Base-by-base conservation (phyloP, 37 sponge, comb jelly and placozoan genomes). In the Amphimedon queenslandica region DNA sequence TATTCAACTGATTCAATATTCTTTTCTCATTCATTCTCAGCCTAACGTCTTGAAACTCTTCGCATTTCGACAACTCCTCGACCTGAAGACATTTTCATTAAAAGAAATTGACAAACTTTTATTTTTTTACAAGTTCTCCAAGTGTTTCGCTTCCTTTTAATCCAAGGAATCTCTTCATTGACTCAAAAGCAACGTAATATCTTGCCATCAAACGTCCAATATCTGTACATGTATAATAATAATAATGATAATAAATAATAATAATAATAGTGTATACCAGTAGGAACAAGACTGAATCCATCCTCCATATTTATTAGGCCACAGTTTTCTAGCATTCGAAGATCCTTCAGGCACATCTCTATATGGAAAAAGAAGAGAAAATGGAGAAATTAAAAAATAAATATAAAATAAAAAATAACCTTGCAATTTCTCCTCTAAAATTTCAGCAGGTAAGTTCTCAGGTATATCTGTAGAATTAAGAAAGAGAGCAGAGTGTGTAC, bases 151-250 rank as follows among this genome's bases (percentile, higher is more conserved):
- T 76, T 2, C 88, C 85, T 38, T 71, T 83, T 33, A 95, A 61
- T 10, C 69, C 56, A 5, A 90, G 78, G 51, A 99, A 93, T 39
- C 68, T 80, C 73, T 90, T 89, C 89, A 93, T 95, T 41, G 93
- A 85, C 32, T 90, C 83, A 75, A 95, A 99, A 2, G 94, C 87
- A 18, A 99, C 84, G 79, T 84, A 99, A 74, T 90, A 95, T 20
- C 93, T 73, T 55, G 99, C 99, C 99, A 99, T 99, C 70, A 99
- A 63, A 1, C 87, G 37, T 36, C 99, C 99, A 37, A 72, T 80
- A 4, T 89, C 96, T 87, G 77, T 40, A 37, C 57, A 64, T 25
- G 53, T 40, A 58, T 40, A 20, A 65, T 10, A 37, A 66, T 42
- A 57, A 42, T 28, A 63, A 4, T 56, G 73, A 2, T 55, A 47